Evolutionary conservation across 2,888 invertebrate genomes (phyloP), one percentile per base, ranked within the genome.

Genomic region (Amphipyra berbera): DNA sequence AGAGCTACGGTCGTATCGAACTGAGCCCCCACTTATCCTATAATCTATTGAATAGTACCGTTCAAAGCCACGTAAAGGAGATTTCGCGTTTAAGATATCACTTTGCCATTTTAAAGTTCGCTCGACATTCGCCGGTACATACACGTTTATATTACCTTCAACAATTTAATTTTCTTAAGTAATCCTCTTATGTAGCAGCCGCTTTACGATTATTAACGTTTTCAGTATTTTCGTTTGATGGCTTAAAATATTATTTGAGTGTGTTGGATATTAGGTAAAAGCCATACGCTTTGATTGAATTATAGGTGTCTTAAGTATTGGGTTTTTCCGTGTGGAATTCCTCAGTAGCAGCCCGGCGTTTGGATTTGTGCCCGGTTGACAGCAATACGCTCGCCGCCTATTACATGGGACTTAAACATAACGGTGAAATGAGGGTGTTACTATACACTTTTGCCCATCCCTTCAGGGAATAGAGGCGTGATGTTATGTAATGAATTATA

Each of bases 161-260:
- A 63, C 53, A 70, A 74, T 77, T 79, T 76, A 66, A 78, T 78
- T 71, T 74, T 61, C 68, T 54, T 52, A 61, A 58, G 60, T 71
- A 72, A 78, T 78, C 69, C 75, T 65, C 55, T 75, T 70, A 72
- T 30, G 13, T 5, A 45, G 13, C n/a, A n/a, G 49, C 9, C n/a
- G 13, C 15, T 49, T 33, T 38, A 21, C 38, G 37, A 38, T 56
- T n/a, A 56, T 47, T 38, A 45, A 27, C 33, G 41, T 70, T 75
- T 50, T 40, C 30, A 33, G 38, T 47, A 38, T 42, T 47, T 41
- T n/a, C 9, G 40, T 52, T 37, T 14, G 45, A 42, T 46, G n/a
- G 55, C 38, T 53, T 44, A 10, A 42, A 58, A 58, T 42, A 55
- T 55, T 63, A 5, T 15, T 44, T 67, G 68, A 46, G 53, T 33